Evolutionary conservation across 2,113 vertebrate species (phyloP), one percentile per base, ranked within the genome.

Genomic region (Cinclus cinclus): DNA sequence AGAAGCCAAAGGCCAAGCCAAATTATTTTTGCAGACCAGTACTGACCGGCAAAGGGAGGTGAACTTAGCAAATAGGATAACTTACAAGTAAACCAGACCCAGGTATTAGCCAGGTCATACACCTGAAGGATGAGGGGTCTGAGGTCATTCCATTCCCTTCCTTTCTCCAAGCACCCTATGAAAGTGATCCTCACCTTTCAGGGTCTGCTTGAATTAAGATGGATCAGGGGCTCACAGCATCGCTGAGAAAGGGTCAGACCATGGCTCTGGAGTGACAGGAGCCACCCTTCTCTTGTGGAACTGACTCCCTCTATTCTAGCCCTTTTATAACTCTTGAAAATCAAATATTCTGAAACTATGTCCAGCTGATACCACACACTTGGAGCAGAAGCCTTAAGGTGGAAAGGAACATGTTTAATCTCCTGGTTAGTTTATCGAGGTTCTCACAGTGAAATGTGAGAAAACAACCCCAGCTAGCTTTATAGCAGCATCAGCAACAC

Each of bases 161-260:
- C 50, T 9, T 75, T 44, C 21, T 55, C n/a, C 76, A 55, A 67
- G 52, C 19, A 44, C 47, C 15, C 22, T 0, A 30, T 0, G 0
- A 64, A 5, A 88, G 22, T 13, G 44, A 73, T 15, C 41, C 67
- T 69, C 79, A 63, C 7, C 44, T 63, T 35, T 31, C 24, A 67
- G 58, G 42, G 11, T 50, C 59, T 58, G 8, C 41, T 16, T 58
- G 28, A 73, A n/a, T 31, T 21, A 47, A 35, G 33, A 44, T 2
- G 35, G 39, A 78, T 6, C 50, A 58, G 58, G n/a, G 68, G 47
- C 69, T 62, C 78, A 71, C 64, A 75, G 50, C 46, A 74, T 22
- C 42, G 44, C 14, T 20, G 24, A 47, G 23, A 53, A 49, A 56
- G 24, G 33, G 18, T 52, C 76, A 92, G 49, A 35, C n/a, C 28